phyloP scores from a whole-genome alignment of 2,113 vertebrate genomes.

The Chaetodon trifascialis region DNA sequence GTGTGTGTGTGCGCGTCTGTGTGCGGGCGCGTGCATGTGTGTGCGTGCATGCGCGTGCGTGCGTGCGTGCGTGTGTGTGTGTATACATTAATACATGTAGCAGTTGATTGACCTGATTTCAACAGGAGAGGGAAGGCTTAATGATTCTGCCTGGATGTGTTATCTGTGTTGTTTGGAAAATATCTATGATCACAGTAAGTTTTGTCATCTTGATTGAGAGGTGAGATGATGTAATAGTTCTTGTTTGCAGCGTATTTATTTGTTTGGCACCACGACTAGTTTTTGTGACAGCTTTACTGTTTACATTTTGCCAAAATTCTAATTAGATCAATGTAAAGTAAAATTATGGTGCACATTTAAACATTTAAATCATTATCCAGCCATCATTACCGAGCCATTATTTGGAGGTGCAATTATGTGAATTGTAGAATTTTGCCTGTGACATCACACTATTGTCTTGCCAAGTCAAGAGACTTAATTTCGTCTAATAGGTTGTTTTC shows the following conservation, averaged over 20 bases:
- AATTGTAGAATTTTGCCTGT: conserved; percentile 4
- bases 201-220: neutral
- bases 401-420: no score
- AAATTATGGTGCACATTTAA: neutral
- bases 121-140: neutral
- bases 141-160: neutral
- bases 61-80: conserved; percentile 16
- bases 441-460: neutral
- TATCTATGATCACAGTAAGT: neutral
- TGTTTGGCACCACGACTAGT: neutral
- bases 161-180: neutral
- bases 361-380: neutral
- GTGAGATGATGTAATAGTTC: neutral
- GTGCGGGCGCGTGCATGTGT: no score
- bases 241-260: neutral
- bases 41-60: no score
- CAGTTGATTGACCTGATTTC: neutral
- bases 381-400: neutral
- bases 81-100: neutral
- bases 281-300: conserved; percentile 19
- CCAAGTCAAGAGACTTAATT: neutral
- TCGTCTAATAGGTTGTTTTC: conserved; percentile 7
- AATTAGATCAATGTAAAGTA: neutral
- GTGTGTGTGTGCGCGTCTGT: conserved; percentile 7
- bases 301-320: neutral